Base-by-base conservation (phyloP, 2,888 invertebrate genomes). In the Cylindroiulus punctatus region DNA sequence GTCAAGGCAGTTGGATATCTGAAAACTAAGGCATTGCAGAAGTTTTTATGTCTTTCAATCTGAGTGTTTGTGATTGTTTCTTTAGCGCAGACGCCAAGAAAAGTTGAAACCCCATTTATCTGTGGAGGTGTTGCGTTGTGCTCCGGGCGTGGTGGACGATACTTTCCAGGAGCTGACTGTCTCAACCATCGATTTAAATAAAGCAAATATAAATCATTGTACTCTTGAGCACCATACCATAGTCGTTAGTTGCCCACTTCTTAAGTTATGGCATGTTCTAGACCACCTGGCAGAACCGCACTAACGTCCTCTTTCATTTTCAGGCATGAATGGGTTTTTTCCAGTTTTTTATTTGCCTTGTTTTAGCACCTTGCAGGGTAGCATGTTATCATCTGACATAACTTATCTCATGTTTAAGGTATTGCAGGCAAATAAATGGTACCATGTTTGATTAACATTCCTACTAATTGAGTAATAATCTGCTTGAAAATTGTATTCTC, bases 51-150 rank as follows among this genome's bases (percentile, higher is more conserved):
- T 82, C 85, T 81, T 26, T 84, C 36, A n/a, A 26, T 81, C n/a
- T 44, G 44, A n/a, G 10, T 81, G 17, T 44, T 1, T 86, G 42
- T 82, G 36, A 12, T 81, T 12, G 40, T 82, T 86, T 82, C 22
- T 22, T n/a, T 76, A 85, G 85, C 85, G 85, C 40, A 65, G 76
- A 42, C 44, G 76, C 44, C 85, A 44, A n/a, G 81, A 32, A 26
- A 85, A 85, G 36, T 76, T 81, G 47, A 65, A 85, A 81, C 47
- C 76, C 44, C 30, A 52, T 32, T 57, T 85, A 36, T 85, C 85
- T 40, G 85, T 85, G 22, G 85, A 85, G 40, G 85, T 85, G n/a
- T 22, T 85, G 36, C n/a, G 85, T 36, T 85, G 76, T 26, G 52
- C 85, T 2, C 36, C 65, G 17, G 76, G 40, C 12, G 57, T 81